These are phyloP conservation scores for Cercopithecus diana DNA, from an alignment of 2,797 vertebrate genomes.

Conservation along the genomic window DNA sequence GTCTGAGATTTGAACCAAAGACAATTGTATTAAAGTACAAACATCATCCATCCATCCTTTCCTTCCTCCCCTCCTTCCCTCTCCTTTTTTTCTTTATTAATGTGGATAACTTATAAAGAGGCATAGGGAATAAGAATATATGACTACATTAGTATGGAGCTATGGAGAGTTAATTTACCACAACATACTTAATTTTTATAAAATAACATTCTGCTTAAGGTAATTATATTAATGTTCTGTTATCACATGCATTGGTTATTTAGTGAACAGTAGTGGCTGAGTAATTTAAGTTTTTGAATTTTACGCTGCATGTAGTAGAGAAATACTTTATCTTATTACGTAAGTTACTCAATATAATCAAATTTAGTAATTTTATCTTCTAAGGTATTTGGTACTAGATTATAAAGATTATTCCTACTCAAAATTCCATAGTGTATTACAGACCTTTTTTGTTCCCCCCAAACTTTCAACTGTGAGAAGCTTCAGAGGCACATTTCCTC, in stretches of 20 bases:
- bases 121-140: not conserved
- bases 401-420: slow-evolving; percentile 32
- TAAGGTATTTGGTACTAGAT: not conserved
- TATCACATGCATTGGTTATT: not conserved
- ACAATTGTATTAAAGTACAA: not conserved
- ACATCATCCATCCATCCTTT: not conserved
- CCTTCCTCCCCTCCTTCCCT: not conserved
- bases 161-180: not conserved
- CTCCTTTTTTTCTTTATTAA: not conserved
- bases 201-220: not conserved
- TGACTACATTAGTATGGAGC: not conserved
- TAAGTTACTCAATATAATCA: slow-evolving; percentile 34
- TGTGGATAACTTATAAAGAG: not conserved
- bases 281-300: slow-evolving; percentile 50
- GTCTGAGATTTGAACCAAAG: not conserved
- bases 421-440: not conserved
- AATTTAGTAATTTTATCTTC: slow-evolving; percentile 51
- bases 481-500: slow-evolving; percentile 49
- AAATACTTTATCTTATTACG: not conserved
- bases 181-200: slow-evolving; percentile 1
- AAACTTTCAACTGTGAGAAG: slow-evolving; percentile 33
- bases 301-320: not conserved
- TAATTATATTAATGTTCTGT: not conserved
- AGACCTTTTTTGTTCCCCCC: not conserved
- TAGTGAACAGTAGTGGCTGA: not conserved